A percentile compares a stretch with the other conserved stretches of the same genome.
Evolutionary conservation across 2,888 invertebrate species (phyloP).

Genomic region (Mamestra brassicae): DNA sequence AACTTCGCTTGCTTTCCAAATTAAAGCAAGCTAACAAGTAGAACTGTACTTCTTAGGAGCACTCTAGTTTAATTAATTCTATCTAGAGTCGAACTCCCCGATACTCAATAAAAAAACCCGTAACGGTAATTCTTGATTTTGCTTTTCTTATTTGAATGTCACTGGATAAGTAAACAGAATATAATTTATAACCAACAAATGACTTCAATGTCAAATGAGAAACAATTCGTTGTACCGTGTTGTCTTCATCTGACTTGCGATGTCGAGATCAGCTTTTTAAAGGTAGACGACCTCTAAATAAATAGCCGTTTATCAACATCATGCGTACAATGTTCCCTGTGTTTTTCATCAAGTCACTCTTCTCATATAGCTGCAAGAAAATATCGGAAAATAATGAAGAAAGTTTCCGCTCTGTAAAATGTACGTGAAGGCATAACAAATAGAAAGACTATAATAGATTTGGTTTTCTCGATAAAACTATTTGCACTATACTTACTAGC

Average conservation of each 20-base stretch:
- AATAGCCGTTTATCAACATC: constrained; percentile 9
- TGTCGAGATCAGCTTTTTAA: neutral
- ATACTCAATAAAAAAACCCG: neutral
- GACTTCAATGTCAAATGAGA: neutral
- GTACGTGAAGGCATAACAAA: neutral
- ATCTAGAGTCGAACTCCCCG: neutral
- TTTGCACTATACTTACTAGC: too few relatives aligned
- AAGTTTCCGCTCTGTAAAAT: constrained; percentile 1
- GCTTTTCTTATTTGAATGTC: neutral
- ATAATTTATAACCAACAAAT: constrained; percentile 6
- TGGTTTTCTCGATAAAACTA: too few relatives aligned
- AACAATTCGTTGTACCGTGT: neutral
- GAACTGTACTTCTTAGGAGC: neutral
- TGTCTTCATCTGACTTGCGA: neutral
- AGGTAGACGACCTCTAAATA: constrained; percentile 4
- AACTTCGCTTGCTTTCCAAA: neutral
- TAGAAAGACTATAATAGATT: neutral
- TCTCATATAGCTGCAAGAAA: constrained; percentile 8
- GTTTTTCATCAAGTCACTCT: constrained; percentile 11
- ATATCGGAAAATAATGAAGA: constrained; percentile 9
- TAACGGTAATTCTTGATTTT: neutral
- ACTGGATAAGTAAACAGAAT: neutral
- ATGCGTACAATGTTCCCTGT: neutral
- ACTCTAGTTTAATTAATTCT: neutral
- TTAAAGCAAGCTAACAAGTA: neutral